Evolutionary conservation across 2,113 vertebrate species (phyloP).

Genomic region (Otis tarda): DNA sequence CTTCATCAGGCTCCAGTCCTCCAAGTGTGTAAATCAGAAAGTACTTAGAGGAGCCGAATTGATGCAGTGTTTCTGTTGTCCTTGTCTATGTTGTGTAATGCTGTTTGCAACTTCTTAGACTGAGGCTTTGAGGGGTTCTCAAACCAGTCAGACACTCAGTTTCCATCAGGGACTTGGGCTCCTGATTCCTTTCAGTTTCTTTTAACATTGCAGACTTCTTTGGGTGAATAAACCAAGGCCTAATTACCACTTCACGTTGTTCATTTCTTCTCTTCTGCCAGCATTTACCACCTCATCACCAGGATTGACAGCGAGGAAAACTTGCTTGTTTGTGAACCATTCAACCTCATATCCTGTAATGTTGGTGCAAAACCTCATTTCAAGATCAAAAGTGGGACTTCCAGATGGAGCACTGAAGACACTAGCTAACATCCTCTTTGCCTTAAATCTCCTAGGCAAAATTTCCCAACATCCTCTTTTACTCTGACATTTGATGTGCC

Average conservation of each 20-base stretch:
- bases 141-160: not conserved
- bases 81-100: not conserved
- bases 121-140: not conserved
- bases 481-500: not conserved
- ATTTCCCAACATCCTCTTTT: not conserved
- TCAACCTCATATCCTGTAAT: not conserved
- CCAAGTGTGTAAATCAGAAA: not conserved
- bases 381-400: not conserved
- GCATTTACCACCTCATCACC: not conserved
- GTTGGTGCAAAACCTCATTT: not conserved
- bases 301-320: not conserved
- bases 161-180: not conserved
- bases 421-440: not conserved
- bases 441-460: not conserved
- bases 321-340: not conserved
- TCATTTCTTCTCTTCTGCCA: not conserved
- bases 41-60: not conserved
- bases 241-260: not conserved
- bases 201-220: not conserved
- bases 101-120: not conserved
- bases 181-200: not conserved
- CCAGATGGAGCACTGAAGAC: not conserved
- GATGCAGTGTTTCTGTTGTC: rapidly evolving
- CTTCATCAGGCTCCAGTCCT: not conserved
- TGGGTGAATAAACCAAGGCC: not conserved